Conservation (phyloP, 2,888 invertebrate species). For the Bruchidius siliquastri region DNA sequence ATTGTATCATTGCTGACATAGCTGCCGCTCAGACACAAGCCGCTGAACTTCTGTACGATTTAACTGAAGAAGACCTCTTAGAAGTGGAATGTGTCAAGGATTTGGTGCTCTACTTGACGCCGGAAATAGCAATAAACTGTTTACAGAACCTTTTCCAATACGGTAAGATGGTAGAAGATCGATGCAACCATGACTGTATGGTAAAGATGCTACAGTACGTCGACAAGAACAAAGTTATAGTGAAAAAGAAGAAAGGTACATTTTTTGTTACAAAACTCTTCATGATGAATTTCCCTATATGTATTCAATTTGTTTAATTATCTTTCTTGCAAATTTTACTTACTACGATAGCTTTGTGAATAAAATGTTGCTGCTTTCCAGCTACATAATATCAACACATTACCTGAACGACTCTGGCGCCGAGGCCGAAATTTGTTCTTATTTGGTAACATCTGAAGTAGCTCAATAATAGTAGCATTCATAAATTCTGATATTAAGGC, state of each 20-base stretch:
- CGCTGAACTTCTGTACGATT: constrained; percentile 29
- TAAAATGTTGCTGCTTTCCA: too few species aligned
- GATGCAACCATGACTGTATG: constrained; percentile 15
- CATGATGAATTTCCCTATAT: not conserved
- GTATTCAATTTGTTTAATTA: too few species aligned
- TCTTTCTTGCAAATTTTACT: too few species aligned
- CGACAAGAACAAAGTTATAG: constrained; percentile 3
- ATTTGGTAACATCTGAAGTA: too few species aligned
- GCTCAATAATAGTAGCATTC: too few species aligned
- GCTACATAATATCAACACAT: too few species aligned
- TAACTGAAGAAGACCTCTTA: constrained; percentile 28
- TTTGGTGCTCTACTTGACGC: constrained; percentile 31
- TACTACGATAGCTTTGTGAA: too few species aligned
- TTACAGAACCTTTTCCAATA: constrained; percentile 30
- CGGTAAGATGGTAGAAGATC: constrained; percentile 16
- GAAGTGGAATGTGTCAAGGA: constrained; percentile 25
- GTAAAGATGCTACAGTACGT: constrained; percentile 20
- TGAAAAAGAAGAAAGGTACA: constrained; percentile 1
- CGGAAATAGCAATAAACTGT: constrained; percentile 22
- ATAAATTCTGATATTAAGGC: too few species aligned
- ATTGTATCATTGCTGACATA: not conserved
- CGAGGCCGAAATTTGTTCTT: too few species aligned
- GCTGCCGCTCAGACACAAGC: constrained; percentile 23
- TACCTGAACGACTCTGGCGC: too few species aligned
- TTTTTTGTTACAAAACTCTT: not conserved